Evolutionary conservation across 2,113 vertebrate species (phyloP).

Genomic region (Larimichthys crocea): DNA sequence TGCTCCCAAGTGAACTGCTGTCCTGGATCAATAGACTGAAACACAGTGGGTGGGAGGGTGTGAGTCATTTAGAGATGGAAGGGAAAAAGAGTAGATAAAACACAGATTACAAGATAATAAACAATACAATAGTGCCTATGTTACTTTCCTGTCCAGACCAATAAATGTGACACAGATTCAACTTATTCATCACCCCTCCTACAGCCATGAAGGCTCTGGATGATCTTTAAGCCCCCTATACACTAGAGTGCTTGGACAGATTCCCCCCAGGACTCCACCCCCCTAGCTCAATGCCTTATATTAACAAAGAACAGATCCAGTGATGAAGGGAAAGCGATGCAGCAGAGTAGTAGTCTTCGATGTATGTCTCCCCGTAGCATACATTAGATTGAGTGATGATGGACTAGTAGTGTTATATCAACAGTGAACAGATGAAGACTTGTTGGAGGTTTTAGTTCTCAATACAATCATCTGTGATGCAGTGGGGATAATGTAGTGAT

Average conservation of each 20-base stretch:
- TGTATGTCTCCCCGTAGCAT: background rate
- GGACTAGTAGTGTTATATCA: background rate
- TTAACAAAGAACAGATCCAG: background rate
- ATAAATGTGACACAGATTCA: constrained; percentile 11
- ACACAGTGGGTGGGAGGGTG: background rate
- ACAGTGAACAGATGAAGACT: background rate
- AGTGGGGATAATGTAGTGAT: too few relatives aligned
- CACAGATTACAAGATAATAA: constrained; percentile 10
- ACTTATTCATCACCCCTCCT: background rate
- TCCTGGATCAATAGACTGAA: constrained; percentile 93
- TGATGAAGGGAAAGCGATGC: background rate
- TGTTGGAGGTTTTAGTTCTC: too few relatives aligned
- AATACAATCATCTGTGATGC: too few relatives aligned
- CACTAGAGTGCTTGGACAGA: constrained; percentile 1
- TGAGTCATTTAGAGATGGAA: background rate
- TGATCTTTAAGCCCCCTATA: constrained; percentile 21
- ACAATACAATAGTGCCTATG: background rate
- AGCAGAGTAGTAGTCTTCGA: background rate
- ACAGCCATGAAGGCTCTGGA: constrained; percentile 15
- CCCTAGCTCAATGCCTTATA: background rate
- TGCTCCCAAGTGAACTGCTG: constrained; percentile 99
- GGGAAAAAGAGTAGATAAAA: constrained; percentile 1
- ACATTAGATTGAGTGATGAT: background rate
- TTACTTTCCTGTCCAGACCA: background rate
- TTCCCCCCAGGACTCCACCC: background rate